Conservation (phyloP, 2,113 vertebrate species). For the Brienomyrus brachyistius region DNA sequence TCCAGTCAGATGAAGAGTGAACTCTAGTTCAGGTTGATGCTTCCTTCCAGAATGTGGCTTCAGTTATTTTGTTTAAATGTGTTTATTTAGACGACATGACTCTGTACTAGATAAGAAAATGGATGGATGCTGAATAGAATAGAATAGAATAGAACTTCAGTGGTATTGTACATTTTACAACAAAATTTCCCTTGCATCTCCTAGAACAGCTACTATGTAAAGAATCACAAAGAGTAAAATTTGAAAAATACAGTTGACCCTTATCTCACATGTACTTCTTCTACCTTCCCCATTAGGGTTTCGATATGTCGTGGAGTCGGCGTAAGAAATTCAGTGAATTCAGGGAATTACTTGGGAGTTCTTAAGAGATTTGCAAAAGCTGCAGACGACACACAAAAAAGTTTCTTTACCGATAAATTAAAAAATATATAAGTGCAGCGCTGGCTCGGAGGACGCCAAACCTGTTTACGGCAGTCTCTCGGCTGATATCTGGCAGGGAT, state of each 20-base stretch:
- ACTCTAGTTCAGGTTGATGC: too few species aligned
- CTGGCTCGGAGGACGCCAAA: neutral
- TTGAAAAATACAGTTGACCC: neutral
- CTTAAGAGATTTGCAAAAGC: neutral
- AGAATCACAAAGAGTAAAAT: neutral
- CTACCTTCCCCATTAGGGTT: neutral
- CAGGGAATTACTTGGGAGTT: neutral
- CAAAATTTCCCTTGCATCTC: neutral
- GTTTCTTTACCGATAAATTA: neutral
- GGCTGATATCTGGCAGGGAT: neutral
- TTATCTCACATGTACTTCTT: neutral
- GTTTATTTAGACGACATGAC: too few species aligned
- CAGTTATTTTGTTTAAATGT: too few species aligned
- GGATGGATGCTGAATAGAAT: neutral
- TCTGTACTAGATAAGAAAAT: too few species aligned
- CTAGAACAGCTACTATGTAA: neutral
- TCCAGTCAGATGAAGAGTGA: too few species aligned
- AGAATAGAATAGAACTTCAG: neutral
- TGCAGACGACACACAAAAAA: neutral
- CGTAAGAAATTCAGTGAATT: neutral
- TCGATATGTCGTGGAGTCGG: neutral
- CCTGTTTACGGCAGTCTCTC: neutral
- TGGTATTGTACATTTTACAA: neutral
- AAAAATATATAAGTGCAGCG: neutral
- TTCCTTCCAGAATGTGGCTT: too few species aligned